Evolutionary conservation across 2,113 vertebrate genomes (phyloP), one percentile per base, ranked within the genome.

Genomic region (Syrrhaptes paradoxus): DNA sequence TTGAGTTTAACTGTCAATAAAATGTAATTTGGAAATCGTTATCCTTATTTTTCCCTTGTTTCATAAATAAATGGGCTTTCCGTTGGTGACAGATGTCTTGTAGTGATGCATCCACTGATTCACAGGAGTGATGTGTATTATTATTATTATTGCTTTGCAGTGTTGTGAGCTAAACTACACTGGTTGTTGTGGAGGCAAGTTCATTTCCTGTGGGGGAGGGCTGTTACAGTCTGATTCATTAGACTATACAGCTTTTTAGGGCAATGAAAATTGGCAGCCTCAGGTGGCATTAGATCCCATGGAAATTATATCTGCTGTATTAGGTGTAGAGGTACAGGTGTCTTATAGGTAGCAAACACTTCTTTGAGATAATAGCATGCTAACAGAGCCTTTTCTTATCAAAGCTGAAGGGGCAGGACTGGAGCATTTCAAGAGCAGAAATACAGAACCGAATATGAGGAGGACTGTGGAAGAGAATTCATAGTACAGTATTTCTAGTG

Each of bases 41-140:
- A 75, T 88, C 72, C 63, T 80, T 92, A 80, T 91, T 91, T 95
- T 92, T 73, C 45, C 70, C 25, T 65, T 62, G 51, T 71, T 88
- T 38, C 2, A 0, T 80, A 89, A 94, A 83, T 85, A 92, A 90
- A 46, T 57, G 31, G 41, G 20, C 31, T 95, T 79, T 83, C 49
- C 84, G 12, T 88, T 84, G 51, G 63, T 84, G 80, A 62, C 93
- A 96, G 89, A 90, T 96, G 91, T 68, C 59, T 57, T 65, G 24
- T 43, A 80, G 55, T 90, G 89, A 79, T 65, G 17, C 80, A 41
- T 65, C 54, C 24, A 34, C 46, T 89, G 83, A 94, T 49, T 96
- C 91, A 94, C 17, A 61, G 3, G 13, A 83, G 25, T 84, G 68
- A 84, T 79, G 62, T 41, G 24, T 75, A 11, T 61, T 73, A 22